A percentile compares a stretch with the other conserved stretches of the same genome.
These are phyloP conservation scores for Chouioia cunea DNA, from an alignment of 2,888 invertebrate genomes.

Conservation along the genomic window DNA sequence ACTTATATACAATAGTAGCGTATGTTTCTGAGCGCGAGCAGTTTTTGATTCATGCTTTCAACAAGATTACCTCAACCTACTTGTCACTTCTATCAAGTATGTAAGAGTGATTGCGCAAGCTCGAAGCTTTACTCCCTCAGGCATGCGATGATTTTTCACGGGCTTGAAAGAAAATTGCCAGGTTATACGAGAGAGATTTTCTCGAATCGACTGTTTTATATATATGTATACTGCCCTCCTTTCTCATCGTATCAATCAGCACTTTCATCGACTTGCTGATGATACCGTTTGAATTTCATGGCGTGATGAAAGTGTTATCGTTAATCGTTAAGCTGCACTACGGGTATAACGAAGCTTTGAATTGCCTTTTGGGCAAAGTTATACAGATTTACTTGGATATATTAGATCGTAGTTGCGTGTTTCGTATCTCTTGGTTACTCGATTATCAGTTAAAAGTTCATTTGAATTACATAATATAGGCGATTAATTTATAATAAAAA, in stretches of 20 bases:
- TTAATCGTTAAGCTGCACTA: neutral
- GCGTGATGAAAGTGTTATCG: constrained; percentile 1
- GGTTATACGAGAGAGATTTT: constrained; percentile 36
- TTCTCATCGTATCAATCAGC: constrained; percentile 29
- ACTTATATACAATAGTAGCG: too few species aligned
- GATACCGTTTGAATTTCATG: constrained; percentile 37
- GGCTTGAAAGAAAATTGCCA: constrained; percentile 37
- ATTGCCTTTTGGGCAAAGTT: too few species aligned
- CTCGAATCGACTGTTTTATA: neutral
- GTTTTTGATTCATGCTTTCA: constrained; percentile 31
- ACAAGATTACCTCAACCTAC: constrained; percentile 20
- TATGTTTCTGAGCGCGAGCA: too few species aligned
- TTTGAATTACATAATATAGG: too few species aligned
- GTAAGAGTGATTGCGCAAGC: constrained; percentile 37
- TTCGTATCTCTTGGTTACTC: too few species aligned
- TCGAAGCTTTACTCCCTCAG: neutral
- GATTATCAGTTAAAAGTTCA: neutral
- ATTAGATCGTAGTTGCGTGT: too few species aligned
- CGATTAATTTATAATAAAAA: too few species aligned
- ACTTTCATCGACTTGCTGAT: constrained; percentile 4
- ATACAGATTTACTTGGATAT: too few species aligned
- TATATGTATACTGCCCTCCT: neutral
- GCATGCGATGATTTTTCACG: constrained; percentile 39
- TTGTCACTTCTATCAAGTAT: constrained; percentile 38
- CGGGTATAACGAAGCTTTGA: too few species aligned